Base-by-base conservation (phyloP, 2,797 vertebrate species). In the Moxostoma hubbsi region DNA sequence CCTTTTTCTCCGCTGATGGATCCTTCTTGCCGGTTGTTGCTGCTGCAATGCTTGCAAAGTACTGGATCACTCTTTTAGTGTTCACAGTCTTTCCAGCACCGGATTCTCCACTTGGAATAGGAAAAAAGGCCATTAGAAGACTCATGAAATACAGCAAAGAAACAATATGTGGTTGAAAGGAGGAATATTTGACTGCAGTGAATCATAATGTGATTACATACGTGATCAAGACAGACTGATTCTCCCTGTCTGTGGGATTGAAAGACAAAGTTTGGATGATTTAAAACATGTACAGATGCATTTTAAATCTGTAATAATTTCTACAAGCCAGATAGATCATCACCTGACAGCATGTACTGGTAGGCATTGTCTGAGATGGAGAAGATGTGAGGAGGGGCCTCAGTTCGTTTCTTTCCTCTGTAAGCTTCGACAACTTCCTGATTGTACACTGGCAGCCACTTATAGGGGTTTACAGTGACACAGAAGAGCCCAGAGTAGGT, bases 1-100 rank as follows among this genome's bases (percentile, higher is more conserved):
- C 95, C 93, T 95, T 95, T 86, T 91, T 93, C 12, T 95, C 94
- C 89, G 93, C 94, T 0, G 24, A 24, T 24, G 24, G 24, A 24
- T 24, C 24, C 24, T 24, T 24, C 24, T 24, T 24, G 24, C 24
- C 24, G 24, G 24, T 24, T 24, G 24, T 24, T 24, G 24, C 24
- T 24, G 24, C 24, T 24, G 24, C 24, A 24, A 24, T 24, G 24
- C 24, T 24, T 2, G 24, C 24, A 24, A 24, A 24, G 24, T 24
- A 24, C 24, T 24, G 24, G 24, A 24, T 24, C 24, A 24, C 24
- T 24, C 24, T 24, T 24, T 24, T 24, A 24, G 24, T 24, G 24
- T 24, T 24, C 24, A 24, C 24, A 24, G 24, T 24, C 24, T 24
- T 24, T 24, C 24, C 24, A 24, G 24, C 24, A 24, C 24, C 24